Evolutionary conservation across 2,888 invertebrate species (phyloP).

Genomic region (Girardia tigrina): DNA sequence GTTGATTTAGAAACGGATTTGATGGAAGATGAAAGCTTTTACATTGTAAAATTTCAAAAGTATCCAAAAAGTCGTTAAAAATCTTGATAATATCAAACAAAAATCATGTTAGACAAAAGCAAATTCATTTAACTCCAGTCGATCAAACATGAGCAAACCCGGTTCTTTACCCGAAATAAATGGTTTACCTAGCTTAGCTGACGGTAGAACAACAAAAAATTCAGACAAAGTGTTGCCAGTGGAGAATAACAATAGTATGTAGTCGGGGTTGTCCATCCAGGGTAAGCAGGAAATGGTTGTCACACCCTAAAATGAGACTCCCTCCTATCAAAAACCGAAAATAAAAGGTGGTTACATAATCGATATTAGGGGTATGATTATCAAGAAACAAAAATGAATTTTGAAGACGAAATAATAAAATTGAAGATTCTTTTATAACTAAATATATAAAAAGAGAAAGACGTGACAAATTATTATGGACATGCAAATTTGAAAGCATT

Average conservation of each 20-base stretch:
- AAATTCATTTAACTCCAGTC: no score
- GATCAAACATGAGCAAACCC: background rate
- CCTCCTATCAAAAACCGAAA: background rate
- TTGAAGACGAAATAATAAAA: constrained; percentile 49
- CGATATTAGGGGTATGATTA: constrained; percentile 49
- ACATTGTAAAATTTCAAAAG: no score
- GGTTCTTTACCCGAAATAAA: background rate
- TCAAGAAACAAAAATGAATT: constrained; percentile 46
- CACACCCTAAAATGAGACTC: background rate
- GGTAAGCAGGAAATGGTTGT: background rate
- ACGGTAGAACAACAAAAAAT: background rate
- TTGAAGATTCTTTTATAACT: no score
- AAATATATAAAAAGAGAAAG: no score
- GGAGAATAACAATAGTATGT: background rate
- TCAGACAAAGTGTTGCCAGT: background rate
- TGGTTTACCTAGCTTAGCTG: background rate
- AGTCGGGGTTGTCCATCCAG: background rate
- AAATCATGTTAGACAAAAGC: no score
- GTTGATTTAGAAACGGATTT: no score
- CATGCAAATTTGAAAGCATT: no score
- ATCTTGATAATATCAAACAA: no score
- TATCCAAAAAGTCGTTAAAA: no score
- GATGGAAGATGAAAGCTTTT: no score
- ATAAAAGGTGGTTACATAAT: constrained; percentile 46
- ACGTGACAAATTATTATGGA: no score